phyloP scores from a whole-genome alignment of 2,113 vertebrate genomes.

The Melanerpes formicivorus region DNA sequence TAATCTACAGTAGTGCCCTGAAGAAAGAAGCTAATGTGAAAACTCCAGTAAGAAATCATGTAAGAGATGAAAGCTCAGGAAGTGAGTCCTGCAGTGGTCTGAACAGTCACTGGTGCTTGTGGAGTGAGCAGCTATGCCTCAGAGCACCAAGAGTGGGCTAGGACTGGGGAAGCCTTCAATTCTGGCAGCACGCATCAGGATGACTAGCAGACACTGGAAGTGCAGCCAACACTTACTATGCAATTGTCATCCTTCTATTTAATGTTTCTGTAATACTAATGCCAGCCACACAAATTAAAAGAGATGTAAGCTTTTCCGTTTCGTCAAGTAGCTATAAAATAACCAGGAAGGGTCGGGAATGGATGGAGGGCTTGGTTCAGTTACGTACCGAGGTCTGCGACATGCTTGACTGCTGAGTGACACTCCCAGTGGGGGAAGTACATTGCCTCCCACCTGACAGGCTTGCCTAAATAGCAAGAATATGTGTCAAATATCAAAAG shows the following conservation, averaged over 20 bases:
- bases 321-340: neutral
- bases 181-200: neutral
- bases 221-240: neutral
- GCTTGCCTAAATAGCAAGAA: slow-evolving; percentile 84
- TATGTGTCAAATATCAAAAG: slow-evolving; percentile 59
- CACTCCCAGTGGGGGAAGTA: slow-evolving; percentile 83
- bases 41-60: neutral
- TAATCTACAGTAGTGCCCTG: neutral
- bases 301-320: neutral
- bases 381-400: slow-evolving; percentile 88
- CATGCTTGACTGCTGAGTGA: slow-evolving; percentile 84
- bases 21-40: neutral
- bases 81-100: neutral
- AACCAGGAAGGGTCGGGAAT: slow-evolving; percentile 17
- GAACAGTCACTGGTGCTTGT: neutral
- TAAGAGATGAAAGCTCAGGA: neutral
- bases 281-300: neutral
- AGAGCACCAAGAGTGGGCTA: neutral
- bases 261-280: neutral
- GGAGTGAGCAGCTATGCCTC: neutral
- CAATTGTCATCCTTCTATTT: neutral
- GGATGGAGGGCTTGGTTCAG: slow-evolving; percentile 40
- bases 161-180: neutral
- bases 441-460: slow-evolving; percentile 86
- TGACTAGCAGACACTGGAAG: neutral